Evolutionary conservation across 2,113 vertebrate species (phyloP).

Genomic region (Notiomystis cincta): DNA sequence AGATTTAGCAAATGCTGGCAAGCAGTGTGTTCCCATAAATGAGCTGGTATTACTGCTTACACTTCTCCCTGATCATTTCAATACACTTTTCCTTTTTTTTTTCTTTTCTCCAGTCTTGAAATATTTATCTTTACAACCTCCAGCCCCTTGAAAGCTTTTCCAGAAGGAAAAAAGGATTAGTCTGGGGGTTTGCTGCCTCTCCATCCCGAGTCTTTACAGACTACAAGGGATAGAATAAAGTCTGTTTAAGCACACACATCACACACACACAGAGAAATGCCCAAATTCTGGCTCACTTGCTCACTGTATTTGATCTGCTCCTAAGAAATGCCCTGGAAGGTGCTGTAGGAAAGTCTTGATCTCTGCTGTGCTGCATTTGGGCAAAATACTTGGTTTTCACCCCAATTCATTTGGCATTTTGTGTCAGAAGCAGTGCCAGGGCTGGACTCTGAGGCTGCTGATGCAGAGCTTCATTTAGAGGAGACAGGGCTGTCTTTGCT

Average conservation of each 20-base stretch:
- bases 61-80: not conserved
- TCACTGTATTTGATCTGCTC: not conserved
- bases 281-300: not conserved
- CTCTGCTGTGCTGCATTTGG: not conserved
- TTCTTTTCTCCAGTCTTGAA: not conserved
- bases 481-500: not conserved
- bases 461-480: not conserved
- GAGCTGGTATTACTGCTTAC: not conserved
- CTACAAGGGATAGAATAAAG: not conserved
- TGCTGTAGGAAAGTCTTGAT: not conserved
- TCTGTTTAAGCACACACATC: not conserved
- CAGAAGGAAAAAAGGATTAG: not conserved
- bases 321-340: not conserved
- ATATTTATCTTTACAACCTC: not conserved
- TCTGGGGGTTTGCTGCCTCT: not conserved
- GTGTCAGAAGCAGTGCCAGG: not conserved
- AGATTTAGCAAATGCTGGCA: not conserved
- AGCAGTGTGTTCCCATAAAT: not conserved
- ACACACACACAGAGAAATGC: not conserved
- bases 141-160: not conserved
- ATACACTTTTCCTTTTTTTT: not conserved
- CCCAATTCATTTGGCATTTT: not conserved
- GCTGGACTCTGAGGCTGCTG: not conserved
- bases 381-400: not conserved
- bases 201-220: not conserved